These are phyloP conservation scores for Salticus scenicus DNA, from an alignment of 2,888 invertebrate genomes.

Conservation along the genomic window DNA sequence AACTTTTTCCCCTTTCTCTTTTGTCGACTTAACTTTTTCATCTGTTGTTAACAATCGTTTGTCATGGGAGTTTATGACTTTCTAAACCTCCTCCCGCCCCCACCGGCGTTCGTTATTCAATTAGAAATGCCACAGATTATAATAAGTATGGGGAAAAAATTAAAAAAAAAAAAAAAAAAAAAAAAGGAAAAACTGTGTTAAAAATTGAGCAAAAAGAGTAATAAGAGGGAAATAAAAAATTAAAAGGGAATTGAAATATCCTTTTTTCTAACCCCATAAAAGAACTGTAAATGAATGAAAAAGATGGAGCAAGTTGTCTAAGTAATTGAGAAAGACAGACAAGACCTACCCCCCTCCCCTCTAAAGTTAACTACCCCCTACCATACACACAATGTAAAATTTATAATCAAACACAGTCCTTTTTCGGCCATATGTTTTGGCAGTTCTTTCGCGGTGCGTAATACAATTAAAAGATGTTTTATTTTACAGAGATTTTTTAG, in stretches of 20 bases:
- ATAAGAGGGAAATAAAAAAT: conserved; percentile 20
- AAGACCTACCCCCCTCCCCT: conserved; percentile 7
- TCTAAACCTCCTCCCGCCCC: not conserved
- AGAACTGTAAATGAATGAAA: not conserved
- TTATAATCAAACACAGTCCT: conserved; percentile 55
- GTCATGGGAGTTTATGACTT: conserved; percentile 43
- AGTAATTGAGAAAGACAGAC: conserved; percentile 54
- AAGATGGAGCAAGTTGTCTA: not conserved
- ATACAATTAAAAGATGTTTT: conserved; percentile 67
- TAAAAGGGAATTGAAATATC: conserved; percentile 46
- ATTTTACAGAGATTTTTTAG: conserved; percentile 43
- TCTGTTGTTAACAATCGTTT: conserved; percentile 51
- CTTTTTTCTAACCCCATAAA: conserved; percentile 27
- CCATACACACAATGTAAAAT: conserved; percentile 30
- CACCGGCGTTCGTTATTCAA: conserved; percentile 64
- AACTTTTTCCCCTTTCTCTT: conserved; percentile 29
- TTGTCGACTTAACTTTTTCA: conserved; percentile 33
- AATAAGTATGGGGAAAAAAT: conserved; percentile 38
- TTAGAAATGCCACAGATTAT: conserved; percentile 69
- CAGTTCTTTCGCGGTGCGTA: conserved; percentile 50
- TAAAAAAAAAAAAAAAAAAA: conserved; percentile 8
- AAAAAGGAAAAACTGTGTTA: no score
- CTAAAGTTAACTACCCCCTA: not conserved
- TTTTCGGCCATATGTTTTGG: conserved; percentile 60
- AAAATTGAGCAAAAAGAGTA: conserved; percentile 63